Conservation (phyloP, 2,888 invertebrate genomes). For the Ormyrus pomaceus region DNA sequence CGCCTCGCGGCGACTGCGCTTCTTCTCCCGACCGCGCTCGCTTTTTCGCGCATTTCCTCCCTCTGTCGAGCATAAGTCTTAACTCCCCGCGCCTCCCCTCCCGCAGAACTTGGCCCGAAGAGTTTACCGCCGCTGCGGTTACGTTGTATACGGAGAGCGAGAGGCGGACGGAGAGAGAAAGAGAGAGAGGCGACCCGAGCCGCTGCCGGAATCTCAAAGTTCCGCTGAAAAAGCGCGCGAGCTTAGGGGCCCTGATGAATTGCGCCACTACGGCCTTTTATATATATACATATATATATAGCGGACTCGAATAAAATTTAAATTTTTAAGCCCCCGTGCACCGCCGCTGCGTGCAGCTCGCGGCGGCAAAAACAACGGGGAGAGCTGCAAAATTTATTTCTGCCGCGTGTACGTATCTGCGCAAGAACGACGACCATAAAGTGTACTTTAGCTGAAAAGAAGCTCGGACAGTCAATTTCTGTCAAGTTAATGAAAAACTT, state of each 20-base stretch:
- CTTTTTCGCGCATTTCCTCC: conserved; percentile 65
- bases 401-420: not conserved
- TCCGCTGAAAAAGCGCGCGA: conserved; percentile 50
- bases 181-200: not conserved
- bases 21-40: conserved; percentile 58
- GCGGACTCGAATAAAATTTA: conserved; percentile 44
- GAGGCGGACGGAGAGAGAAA: too few relatives aligned
- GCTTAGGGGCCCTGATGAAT: conserved; percentile 47
- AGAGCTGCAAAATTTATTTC: conserved; percentile 39
- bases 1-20: conserved; percentile 4
- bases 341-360: not conserved
- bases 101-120: not conserved
- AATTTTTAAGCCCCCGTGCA: conserved; percentile 40
- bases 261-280: conserved; percentile 46
- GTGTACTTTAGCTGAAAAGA: not conserved
- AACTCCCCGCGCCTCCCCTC: conserved; percentile 8
- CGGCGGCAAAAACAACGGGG: conserved; percentile 13
- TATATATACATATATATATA: conserved; percentile 9
- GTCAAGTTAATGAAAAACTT: not conserved
- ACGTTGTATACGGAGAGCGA: too few relatives aligned
- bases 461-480: too few relatives aligned
- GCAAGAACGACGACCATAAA: not conserved
- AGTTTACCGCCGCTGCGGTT: too few relatives aligned
- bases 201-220: conserved; percentile 51
- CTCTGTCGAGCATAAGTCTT: conserved; percentile 59